These are phyloP conservation scores for Lycaon pictus DNA, from an alignment of 2,113 vertebrate species.

Conservation along the genomic window DNA sequence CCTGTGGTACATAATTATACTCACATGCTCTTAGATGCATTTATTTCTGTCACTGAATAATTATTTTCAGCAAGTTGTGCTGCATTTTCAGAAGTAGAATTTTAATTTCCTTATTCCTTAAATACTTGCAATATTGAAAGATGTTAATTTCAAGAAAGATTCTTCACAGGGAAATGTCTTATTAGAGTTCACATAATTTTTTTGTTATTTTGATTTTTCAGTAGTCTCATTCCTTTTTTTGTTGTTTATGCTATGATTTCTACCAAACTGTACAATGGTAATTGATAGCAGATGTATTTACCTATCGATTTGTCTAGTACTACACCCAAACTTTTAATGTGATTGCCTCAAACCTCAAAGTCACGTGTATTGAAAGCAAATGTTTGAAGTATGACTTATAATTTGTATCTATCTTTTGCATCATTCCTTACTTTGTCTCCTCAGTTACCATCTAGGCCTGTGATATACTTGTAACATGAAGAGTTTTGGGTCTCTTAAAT, in stretches of 20 bases:
- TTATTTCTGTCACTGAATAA: conserved; percentile 77
- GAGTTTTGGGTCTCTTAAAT: not conserved
- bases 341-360: conserved; percentile 5
- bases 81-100: conserved; percentile 56
- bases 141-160: conserved; percentile 60
- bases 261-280: not conserved
- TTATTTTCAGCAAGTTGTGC: conserved; percentile 76
- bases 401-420: not conserved
- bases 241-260: conserved; percentile 40
- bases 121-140: conserved; percentile 6
- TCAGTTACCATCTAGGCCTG: not conserved
- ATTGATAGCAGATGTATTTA: conserved; percentile 67
- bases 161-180: conserved; percentile 36
- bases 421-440: not conserved
- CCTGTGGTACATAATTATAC: conserved; percentile 83
- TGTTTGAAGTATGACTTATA: not conserved
- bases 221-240: conserved; percentile 65
- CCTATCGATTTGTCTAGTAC: not conserved
- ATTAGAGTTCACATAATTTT: not conserved
- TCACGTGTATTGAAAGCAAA: not conserved
- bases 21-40: conserved; percentile 74
- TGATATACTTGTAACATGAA: not conserved
- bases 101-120: conserved; percentile 60
- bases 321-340: not conserved
- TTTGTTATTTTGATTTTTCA: conserved; percentile 38